A percentile compares a stretch with the other conserved stretches of the same genome.
phyloP scores from a whole-genome alignment of 2,113 vertebrate species.

The Silurus meridionalis region DNA sequence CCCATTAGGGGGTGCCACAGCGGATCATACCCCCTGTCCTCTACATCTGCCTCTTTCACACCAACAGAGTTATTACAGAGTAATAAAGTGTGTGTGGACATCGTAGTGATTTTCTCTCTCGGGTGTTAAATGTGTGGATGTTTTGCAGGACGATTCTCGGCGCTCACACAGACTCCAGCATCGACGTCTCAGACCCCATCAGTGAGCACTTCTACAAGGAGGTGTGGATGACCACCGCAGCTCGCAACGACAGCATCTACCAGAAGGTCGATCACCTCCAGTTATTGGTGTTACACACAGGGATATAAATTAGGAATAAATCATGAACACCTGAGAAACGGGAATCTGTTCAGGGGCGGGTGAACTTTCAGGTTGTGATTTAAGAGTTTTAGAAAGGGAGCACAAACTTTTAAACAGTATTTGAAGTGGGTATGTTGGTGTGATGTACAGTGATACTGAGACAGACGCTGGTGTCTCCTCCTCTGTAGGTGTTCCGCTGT shows the following conservation, averaged over 20 bases:
- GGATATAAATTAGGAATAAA: not conserved
- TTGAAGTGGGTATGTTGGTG: not conserved
- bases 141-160: conserved; percentile 20
- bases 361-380: not conserved
- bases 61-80: not conserved
- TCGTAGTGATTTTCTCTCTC: not conserved
- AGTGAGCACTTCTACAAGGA: conserved; percentile 97
- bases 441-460: not conserved
- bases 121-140: not conserved
- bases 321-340: not conserved
- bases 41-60: too few relatives aligned
- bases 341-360: not conserved
- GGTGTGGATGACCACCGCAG: conserved; percentile 87
- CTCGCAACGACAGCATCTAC: conserved; percentile 91
- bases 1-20: too few relatives aligned
- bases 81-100: not conserved
- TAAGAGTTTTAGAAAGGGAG: not conserved
- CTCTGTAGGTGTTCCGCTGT: conserved; percentile 88
- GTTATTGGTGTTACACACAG: not conserved
- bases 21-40: too few relatives aligned
- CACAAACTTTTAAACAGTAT: not conserved
- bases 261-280: conserved; percentile 75
- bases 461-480: not conserved
- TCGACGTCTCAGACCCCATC: conserved; percentile 86
- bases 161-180: conserved; percentile 63